Evolutionary conservation across 2,888 invertebrate genomes (phyloP).

Genomic region (Orthosia incerta): DNA sequence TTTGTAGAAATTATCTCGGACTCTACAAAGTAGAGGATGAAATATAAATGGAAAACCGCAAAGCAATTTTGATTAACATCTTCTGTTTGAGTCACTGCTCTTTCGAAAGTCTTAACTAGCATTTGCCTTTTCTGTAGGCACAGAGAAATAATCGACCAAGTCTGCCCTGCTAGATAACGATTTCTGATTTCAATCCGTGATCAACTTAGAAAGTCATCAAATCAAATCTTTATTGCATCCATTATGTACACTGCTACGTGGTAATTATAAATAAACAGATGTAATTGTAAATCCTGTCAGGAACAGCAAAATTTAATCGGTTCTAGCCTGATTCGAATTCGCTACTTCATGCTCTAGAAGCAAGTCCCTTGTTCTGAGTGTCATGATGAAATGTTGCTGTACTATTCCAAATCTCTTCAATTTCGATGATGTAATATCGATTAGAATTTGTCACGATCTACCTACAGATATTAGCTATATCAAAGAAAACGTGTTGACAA

Average conservation of each 20-base stretch:
- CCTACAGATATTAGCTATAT: slow-evolving; percentile 16
- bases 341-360: background rate
- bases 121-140: background rate
- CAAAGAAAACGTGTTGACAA: slow-evolving; percentile 31
- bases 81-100: background rate
- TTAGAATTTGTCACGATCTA: slow-evolving; percentile 21
- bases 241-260: no score
- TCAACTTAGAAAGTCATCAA: background rate
- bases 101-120: background rate
- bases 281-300: no score
- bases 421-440: slow-evolving; percentile 3
- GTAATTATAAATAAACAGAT: no score
- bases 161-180: background rate
- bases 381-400: background rate
- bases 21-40: background rate
- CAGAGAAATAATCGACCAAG: background rate
- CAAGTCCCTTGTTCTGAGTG: background rate
- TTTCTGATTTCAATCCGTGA: background rate
- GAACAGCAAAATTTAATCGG: no score
- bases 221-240: no score
- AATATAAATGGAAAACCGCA: background rate
- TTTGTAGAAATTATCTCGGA: background rate
- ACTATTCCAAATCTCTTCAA: background rate
- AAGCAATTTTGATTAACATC: background rate
- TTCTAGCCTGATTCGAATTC: background rate